Base-by-base conservation (phyloP, 1,140 invertebrate species). In the Plutomurus gul region DNA sequence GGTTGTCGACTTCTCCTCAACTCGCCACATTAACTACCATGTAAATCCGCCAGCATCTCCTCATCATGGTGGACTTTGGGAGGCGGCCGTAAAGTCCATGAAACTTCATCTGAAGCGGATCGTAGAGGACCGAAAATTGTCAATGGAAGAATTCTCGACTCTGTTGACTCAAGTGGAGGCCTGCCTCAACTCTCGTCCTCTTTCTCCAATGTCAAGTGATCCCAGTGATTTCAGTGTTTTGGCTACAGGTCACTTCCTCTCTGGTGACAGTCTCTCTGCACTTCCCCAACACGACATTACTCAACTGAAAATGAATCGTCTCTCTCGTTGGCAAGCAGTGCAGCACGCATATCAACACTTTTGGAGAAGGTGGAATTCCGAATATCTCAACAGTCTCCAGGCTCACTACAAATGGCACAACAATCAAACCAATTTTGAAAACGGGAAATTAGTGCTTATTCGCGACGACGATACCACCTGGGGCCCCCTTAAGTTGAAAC, bases 11-110 rank as follows among this genome's bases (percentile, higher is more conserved):
- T 1, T 83, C 84, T 3, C n/a, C n/a, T n/a, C n/a, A n/a, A n/a
- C n/a, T n/a, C n/a, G n/a, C n/a, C n/a, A n/a, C n/a, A 70, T 70
- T 36, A 25, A 70, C 11, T 85, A 85, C 83, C 39, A 81, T n/a
- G 85, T 86, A 56, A 85, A 81, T 77, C 87, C 85, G 1, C 85
- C 86, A 5, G 39, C 77, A 22, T 77, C 84, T 18, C 85, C 84
- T n/a, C 84, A 86, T 75, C 83, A 84, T 43, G 85, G 85, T 11
- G 84, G 85, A n/a, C 46, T 85, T 2, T 86, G 85, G 82, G 85
- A 87, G 82, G 83, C 84, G 7, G 84, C 78, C 22, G 83, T 86
- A 3, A 86, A 86, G 79, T 82, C 84, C 3, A 81, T 82, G 10
- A 87, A 87, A 79, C 51, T 40, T 16, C 84, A 85, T 18, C 49